A percentile compares a stretch with the other conserved stretches of the same genome.
Evolutionary conservation across 2,797 vertebrate species (phyloP).

Genomic region (Tokudaia tokunoshimensis): DNA sequence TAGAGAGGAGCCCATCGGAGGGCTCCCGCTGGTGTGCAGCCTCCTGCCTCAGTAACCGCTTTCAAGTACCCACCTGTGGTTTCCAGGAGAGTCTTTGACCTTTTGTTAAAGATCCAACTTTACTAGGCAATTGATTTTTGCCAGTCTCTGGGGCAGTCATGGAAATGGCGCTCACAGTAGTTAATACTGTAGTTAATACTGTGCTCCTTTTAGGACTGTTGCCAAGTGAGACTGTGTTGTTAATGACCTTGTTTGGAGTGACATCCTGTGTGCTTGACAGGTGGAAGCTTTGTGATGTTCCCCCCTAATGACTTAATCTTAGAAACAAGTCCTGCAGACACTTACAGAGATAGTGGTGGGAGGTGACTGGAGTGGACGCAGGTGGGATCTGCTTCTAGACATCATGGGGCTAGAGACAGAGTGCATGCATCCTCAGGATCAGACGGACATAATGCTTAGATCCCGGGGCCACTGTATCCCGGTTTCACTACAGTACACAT

Average conservation of each 20-base stretch:
- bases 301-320: constrained; percentile 65
- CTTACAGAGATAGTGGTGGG: not conserved
- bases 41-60: constrained; percentile 57
- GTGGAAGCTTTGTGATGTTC: constrained; percentile 28
- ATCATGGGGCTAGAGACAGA: no score
- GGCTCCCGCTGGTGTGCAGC: not conserved
- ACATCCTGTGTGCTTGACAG: constrained; percentile 18
- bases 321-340: not conserved
- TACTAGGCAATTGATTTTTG: constrained; percentile 81
- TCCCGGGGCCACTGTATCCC: fast-evolving
- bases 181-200: constrained; percentile 77
- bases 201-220: constrained; percentile 71
- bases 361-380: not conserved
- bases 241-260: constrained; percentile 78
- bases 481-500: not conserved
- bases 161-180: constrained; percentile 64
- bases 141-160: constrained; percentile 56
- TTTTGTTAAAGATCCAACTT: constrained; percentile 80
- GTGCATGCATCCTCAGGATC: not conserved
- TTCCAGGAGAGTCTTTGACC: constrained; percentile 74
- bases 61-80: constrained; percentile 71
- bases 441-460: not conserved
- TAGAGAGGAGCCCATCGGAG: constrained; percentile 41
- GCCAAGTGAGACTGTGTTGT: constrained; percentile 71
- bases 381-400: not conserved